Base-by-base conservation (phyloP, 2,888 invertebrate genomes). In the Tortricodes alternella region DNA sequence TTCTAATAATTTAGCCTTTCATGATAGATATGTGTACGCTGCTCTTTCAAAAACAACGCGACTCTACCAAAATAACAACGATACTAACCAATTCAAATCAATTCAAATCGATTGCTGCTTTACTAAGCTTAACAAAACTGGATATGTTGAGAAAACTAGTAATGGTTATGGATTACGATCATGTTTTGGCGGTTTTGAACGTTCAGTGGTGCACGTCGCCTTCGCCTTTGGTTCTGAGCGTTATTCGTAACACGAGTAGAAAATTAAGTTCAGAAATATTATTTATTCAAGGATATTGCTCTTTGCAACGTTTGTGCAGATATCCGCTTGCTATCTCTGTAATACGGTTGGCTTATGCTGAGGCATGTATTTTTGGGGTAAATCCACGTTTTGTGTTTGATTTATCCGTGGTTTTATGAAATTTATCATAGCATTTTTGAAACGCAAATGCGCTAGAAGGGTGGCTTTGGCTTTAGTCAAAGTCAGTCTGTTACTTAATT, bases 251-350 rank as follows among this genome's bases (percentile, higher is more conserved):
- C 50, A 48, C 46, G 59, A 41, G 44, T 55, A 38, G 46, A 44
- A 55, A 55, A 59, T 59, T 59, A 59, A 50, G 41, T 55, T 55
- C 51, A 29, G 46, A 39, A 55, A 43, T 55, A 55, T 59, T 59
- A 51, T 55, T 59, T 59, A 59, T 55, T 59, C 41, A 55, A 46
- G 18, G 55, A 39, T 41, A 50, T 50, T 44, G 50, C 23, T 29
- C 15, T 27, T 44, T 56, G 29, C 16, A 50, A 32, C 37, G 41
- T 44, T 38, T 48, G 19, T 24, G 24, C 35, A n/a, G 43, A 13
- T 29, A 44, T 38, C 50, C 7, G 6, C 27, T 49, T 43, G 34
- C 34, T 44, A 13, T 46, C 24, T 48, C 15, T 23, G 46, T 19
- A 18, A 29, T 41, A 13, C 18, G n/a, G n/a, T 37, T 39, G 11